Evolutionary conservation across 2,888 invertebrate species (phyloP).

Genomic region (Rotaria sp.): DNA sequence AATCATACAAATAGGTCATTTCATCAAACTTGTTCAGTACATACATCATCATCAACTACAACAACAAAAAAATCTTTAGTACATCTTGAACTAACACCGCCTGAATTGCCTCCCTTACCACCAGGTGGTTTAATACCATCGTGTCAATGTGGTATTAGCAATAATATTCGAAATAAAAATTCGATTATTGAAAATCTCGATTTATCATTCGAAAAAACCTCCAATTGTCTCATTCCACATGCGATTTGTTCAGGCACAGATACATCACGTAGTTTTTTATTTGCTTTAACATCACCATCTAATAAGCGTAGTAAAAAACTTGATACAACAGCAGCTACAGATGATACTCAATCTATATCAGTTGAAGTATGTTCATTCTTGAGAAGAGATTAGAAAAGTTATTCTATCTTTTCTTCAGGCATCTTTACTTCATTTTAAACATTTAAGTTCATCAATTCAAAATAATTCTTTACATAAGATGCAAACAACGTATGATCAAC

Average conservation of each 20-base stretch:
- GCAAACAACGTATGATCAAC: background rate
- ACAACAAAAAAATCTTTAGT: background rate
- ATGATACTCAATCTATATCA: background rate
- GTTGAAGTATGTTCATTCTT: background rate
- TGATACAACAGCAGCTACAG: background rate
- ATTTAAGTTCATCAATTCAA: background rate
- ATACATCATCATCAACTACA: background rate
- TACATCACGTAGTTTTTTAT: background rate
- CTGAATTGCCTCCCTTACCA: background rate
- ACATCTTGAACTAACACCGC: background rate
- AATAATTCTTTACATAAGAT: background rate
- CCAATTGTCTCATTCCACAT: background rate
- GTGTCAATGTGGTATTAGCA: background rate
- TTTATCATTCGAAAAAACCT: background rate
- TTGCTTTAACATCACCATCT: conserved; percentile 20
- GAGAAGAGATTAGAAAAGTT: background rate
- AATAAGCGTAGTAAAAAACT: background rate
- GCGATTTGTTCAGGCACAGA: no score
- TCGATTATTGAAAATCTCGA: background rate
- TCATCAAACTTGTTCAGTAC: background rate
- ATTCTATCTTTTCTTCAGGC: background rate
- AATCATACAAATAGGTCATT: background rate
- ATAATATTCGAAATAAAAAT: background rate
- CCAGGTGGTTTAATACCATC: background rate
- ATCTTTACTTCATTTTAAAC: background rate